Conservation (phyloP, 2,888 invertebrate genomes). For the Psylliodes chrysocephalus region DNA sequence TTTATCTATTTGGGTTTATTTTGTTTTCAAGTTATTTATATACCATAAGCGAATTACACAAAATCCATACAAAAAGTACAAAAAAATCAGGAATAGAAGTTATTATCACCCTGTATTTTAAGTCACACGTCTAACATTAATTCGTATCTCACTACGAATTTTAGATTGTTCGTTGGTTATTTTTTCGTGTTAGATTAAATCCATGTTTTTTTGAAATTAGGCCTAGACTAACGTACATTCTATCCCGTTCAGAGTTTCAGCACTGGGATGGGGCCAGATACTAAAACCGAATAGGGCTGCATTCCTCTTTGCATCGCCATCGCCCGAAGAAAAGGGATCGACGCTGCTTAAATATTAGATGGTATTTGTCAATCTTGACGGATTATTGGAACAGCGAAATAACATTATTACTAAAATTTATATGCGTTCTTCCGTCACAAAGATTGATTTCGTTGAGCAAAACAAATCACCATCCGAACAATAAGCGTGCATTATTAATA, state of each 20-base stretch:
- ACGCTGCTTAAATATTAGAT: constrained; percentile 49
- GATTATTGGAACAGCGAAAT: constrained; percentile 47
- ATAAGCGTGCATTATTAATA: constrained; percentile 10
- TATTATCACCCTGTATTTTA: too few species aligned
- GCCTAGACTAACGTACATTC: constrained; percentile 6
- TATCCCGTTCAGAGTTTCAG: constrained; percentile 35
- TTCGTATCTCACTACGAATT: too few species aligned
- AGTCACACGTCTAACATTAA: too few species aligned
- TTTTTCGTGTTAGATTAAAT: too few species aligned
- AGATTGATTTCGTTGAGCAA: constrained; percentile 30
- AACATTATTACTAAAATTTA: constrained; percentile 40
- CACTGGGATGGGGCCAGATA: constrained; percentile 12
- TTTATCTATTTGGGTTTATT: too few species aligned
- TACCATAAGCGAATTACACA: too few species aligned
- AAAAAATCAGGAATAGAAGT: too few species aligned
- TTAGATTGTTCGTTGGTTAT: too few species aligned
- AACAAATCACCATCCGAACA: constrained; percentile 23
- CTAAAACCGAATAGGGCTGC: constrained; percentile 38
- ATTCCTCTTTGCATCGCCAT: constrained; percentile 48
- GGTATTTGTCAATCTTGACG: constrained; percentile 56
- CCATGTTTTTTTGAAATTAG: neutral
- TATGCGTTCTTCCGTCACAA: constrained; percentile 33
- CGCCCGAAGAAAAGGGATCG: constrained; percentile 36
- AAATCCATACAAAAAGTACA: too few species aligned
- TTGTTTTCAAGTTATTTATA: too few species aligned